Evolutionary conservation across 2,888 invertebrate species (phyloP), one percentile per base, ranked within the genome.

Genomic region (Pseudococcus viburni): DNA sequence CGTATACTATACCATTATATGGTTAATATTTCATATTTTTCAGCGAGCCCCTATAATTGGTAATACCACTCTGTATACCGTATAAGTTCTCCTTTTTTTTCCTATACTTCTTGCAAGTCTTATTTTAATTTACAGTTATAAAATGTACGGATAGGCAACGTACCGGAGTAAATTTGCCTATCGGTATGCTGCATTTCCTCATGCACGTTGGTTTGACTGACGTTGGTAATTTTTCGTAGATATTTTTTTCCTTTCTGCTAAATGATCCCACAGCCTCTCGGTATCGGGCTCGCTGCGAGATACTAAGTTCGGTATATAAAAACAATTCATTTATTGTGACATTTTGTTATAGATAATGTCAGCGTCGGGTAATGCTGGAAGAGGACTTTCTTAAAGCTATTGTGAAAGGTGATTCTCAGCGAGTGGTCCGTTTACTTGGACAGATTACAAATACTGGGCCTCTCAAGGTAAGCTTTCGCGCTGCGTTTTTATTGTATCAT

Each of bases 331-430:
- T 64, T 86, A 86, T 42, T 86, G 86, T 86, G 86, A 59, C 59
- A 80, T 80, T 59, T 88, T 88, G 48, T 55, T 83, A 46, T 51
- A 88, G 88, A 88, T 88, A 51, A 88, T 88, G 88, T 88, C 88
- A 88, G 88, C 88, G 85, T 85, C 88, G 88, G 88, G 90, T 90
- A 89, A 90, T 90, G 90, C 90, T 92, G 92, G 92, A 92, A 91
- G 92, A 92, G 91, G 91, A 92, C 91, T 91, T 92, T 90, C 91
- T 92, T 90, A 91, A 93, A 90, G 93, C 92, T 90, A 91, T 92
- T 90, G 91, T 91, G 90, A 91, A 91, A 90, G 92, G 92, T 90
- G 92, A 92, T 90, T 91, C 91, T 89, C 91, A 91, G 90, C 91
- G 91, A 90, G 91, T 92, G 85, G 88, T 88, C 85, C 88, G 88